These are phyloP conservation scores for Lucilia cuprina DNA, from an alignment of 1,140 invertebrate genomes.

Conservation along the genomic window DNA sequence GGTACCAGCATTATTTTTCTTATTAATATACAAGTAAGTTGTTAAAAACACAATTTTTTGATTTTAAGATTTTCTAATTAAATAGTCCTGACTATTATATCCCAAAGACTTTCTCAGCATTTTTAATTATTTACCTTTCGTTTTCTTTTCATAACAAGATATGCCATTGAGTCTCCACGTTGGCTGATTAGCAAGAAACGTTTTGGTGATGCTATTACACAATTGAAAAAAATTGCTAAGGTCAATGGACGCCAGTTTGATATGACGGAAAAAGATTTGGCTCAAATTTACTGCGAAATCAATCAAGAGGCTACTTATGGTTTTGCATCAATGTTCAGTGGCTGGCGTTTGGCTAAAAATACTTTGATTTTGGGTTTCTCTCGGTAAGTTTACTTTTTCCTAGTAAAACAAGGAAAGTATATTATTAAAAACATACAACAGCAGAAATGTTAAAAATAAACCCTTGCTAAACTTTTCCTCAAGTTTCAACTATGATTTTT, in stretches of 20 bases:
- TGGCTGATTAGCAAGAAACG: constrained; percentile 72
- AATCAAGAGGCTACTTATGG: constrained; percentile 61
- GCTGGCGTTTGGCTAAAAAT: constrained; percentile 66
- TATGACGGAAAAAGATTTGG: constrained; percentile 57
- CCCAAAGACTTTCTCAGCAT: too few relatives aligned
- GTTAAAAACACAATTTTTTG: too few relatives aligned
- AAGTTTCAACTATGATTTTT: too few relatives aligned
- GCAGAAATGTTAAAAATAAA: too few relatives aligned
- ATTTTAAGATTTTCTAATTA: too few relatives aligned
- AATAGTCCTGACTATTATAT: too few relatives aligned
- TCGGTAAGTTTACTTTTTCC: constrained; percentile 56
- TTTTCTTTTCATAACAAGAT: constrained; percentile 62
- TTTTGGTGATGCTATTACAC: constrained; percentile 66
- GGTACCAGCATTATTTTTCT: constrained; percentile 59
- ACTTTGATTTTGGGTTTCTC: constrained; percentile 66
- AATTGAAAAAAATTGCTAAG: constrained; percentile 68
- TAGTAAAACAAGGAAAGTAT: too few relatives aligned
- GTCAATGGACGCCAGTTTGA: constrained; percentile 68
- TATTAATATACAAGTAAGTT: constrained; percentile 62
- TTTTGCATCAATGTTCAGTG: constrained; percentile 68
- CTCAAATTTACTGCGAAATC: constrained; percentile 52
- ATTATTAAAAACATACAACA: too few relatives aligned
- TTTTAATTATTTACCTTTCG: not conserved
- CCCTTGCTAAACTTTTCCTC: too few relatives aligned
- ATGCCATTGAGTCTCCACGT: constrained; percentile 69